Base-by-base conservation (phyloP, 2,888 invertebrate genomes). In the Drosophila nigricruria region DNA sequence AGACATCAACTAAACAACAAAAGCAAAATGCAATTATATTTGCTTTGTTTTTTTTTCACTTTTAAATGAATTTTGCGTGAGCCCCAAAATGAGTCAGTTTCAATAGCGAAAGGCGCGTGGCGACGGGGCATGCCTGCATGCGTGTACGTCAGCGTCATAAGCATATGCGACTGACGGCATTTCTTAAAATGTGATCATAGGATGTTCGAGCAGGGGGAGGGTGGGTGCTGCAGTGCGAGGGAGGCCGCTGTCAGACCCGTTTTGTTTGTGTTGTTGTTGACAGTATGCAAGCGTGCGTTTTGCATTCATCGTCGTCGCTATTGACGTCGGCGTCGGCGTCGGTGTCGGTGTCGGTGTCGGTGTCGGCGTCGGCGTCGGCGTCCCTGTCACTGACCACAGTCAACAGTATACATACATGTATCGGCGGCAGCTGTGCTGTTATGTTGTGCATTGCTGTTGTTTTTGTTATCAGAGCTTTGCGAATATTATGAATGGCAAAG, bases 41-140 rank as follows among this genome's bases (percentile, higher is more conserved):
- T 14, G 3, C 6, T 45, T 38, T 38, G 6, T 63, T 67, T 27
- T 67, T 66, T 56, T 54, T 71, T 62, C 65, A 69, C 70, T 83
- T 30, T 72, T 69, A 66, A 74, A 80, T 63, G 54, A 68, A 57
- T 59, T 79, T 75, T 70, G 50, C 54, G 68, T 67, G 56, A 68
- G 49, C 69, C 71, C 67, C 88, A 70, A 77, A 80, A 73, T 88
- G 88, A 84, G 71, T 88, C 83, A 83, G 81, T 80, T 70, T 38
- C 62, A 66, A 60, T 66, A 66, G 77, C 82, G 76, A 71, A 16
- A 20, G 56, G 72, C 82, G 82, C 78, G 85, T 82, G 85, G 66
- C 73, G 69, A 58, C 67, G 76, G 49, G 56, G 79, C 81, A 83
- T 83, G 79, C 81, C 83, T 65, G 49, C 50, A 70, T 65, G n/a